Conservation (phyloP, 2,888 invertebrate genomes). For the Hartigia nigra region DNA sequence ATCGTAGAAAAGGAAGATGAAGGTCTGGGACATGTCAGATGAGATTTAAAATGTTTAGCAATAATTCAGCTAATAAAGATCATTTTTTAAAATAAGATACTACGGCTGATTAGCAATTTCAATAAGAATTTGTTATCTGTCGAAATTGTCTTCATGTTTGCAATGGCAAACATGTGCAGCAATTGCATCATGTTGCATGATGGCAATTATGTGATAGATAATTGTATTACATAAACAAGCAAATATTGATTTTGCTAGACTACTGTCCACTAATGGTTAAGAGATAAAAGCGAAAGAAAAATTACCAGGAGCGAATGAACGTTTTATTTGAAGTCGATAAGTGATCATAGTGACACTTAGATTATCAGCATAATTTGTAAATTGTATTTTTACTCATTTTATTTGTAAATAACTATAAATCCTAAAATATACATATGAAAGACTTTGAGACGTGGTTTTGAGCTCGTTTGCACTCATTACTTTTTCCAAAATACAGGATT, state of each 20-base stretch:
- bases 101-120: too few relatives aligned
- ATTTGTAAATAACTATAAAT: slow-evolving; percentile 23
- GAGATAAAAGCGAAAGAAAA: not conserved
- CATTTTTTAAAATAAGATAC: not conserved
- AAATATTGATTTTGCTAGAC: not conserved
- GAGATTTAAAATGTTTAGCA: not conserved
- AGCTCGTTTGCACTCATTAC: slow-evolving; percentile 7
- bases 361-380: slow-evolving; percentile 3
- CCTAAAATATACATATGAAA: slow-evolving; percentile 15
- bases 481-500: not conserved
- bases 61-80: not conserved
- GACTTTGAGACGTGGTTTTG: slow-evolving; percentile 31
- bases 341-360: not conserved
- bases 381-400: slow-evolving; percentile 7
- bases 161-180: too few relatives aligned
- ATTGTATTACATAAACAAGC: too few relatives aligned
- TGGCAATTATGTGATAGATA: not conserved
- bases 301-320: not conserved
- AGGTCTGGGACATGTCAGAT: not conserved
- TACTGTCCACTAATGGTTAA: not conserved
- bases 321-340: not conserved
- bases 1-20: not conserved
- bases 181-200: too few relatives aligned
- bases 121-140: not conserved
- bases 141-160: not conserved